A percentile compares a stretch with the other conserved stretches of the same genome.
phyloP scores from a whole-genome alignment of 37 sponge, comb jelly and placozoan genomes.

The Agelas oroides region DNA sequence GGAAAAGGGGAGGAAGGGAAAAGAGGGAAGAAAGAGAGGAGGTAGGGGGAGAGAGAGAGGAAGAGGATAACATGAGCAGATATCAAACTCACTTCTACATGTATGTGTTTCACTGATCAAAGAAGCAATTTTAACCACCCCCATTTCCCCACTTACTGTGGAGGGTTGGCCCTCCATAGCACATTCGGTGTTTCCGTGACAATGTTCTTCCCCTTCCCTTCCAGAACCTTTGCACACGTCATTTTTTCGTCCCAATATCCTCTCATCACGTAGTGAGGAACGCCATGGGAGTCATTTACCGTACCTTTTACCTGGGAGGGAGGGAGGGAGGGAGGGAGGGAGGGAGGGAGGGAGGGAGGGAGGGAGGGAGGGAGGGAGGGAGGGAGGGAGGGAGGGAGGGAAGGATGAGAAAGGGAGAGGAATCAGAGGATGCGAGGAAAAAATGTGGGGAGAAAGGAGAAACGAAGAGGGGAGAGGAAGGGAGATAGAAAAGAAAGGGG shows the following conservation, averaged over 20 bases:
- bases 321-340: neutral
- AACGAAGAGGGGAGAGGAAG: neutral
- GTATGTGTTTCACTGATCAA: too few species aligned
- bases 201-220: slow-evolving; percentile 44
- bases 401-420: neutral
- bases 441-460: neutral
- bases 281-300: slow-evolving; percentile 61
- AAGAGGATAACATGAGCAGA: too few species aligned
- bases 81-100: too few species aligned
- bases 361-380: neutral
- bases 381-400: neutral
- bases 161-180: slow-evolving; percentile 46
- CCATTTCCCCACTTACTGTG: too few species aligned
- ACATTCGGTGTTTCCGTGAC: slow-evolving; percentile 16
- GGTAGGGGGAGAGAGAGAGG: too few species aligned
- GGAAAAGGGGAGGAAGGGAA: too few species aligned
- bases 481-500: too few species aligned
- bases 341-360: neutral
- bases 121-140: too few species aligned
- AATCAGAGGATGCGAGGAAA: neutral
- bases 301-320: slow-evolving; percentile 74
- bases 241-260: slow-evolving; percentile 94
- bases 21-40: too few species aligned
- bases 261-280: slow-evolving; percentile 54
- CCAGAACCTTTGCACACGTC: slow-evolving; percentile 61